Evolutionary conservation across 2,888 invertebrate species (phyloP).

Genomic region (Polylopha cassiicola): DNA sequence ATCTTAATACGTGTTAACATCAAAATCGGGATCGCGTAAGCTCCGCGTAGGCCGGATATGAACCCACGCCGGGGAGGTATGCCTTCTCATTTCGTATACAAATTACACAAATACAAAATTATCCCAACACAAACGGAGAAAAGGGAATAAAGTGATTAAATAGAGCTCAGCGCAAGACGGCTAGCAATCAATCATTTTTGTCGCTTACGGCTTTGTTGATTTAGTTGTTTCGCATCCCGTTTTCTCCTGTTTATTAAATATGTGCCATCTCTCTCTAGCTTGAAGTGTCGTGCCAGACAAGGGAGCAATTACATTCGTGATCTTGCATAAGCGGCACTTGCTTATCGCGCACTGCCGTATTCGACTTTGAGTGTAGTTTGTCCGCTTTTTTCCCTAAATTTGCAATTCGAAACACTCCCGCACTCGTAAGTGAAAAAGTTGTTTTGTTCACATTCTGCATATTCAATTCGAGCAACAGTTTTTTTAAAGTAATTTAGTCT

Average conservation of each 20-base stretch:
- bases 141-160: constrained; percentile 79
- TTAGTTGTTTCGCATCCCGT: constrained; percentile 48
- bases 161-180: constrained; percentile 77
- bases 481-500: constrained; percentile 30
- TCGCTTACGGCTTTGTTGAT: constrained; percentile 70
- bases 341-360: constrained; percentile 74
- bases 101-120: constrained; percentile 77
- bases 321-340: constrained; percentile 78
- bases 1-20: constrained; percentile 60
- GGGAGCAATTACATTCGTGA: constrained; percentile 79
- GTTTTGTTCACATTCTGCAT: constrained; percentile 39
- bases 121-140: constrained; percentile 76
- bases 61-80: constrained; percentile 57
- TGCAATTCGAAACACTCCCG: constrained; percentile 70
- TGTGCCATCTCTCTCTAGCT: constrained; percentile 61
- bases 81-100: constrained; percentile 72
- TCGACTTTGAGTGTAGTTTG: constrained; percentile 72
- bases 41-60: constrained; percentile 62
- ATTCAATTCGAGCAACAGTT: constrained; percentile 32
- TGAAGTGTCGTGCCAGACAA: constrained; percentile 76
- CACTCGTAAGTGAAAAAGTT: constrained; percentile 50
- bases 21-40: constrained; percentile 50
- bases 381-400: constrained; percentile 70
- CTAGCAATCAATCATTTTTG: constrained; percentile 78
- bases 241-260: constrained; percentile 37